Percentiles rank a stretch among this genome's conserved stretches.
Conservation (phyloP, 1,140 invertebrate genomes). For the Episyrphus balteatus region DNA sequence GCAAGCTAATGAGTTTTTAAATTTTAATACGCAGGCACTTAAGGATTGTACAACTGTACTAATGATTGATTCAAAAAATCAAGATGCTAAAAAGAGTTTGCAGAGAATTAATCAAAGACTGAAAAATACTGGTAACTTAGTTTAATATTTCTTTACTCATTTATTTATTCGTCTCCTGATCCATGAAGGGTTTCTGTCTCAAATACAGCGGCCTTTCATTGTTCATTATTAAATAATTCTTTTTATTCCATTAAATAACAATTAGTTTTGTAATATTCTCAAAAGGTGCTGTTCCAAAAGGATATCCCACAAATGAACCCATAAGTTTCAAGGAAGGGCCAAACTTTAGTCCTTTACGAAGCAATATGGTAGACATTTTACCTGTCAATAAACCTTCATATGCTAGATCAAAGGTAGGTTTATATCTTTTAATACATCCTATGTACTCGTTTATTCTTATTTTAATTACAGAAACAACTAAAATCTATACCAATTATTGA, state of each 20-base stretch:
- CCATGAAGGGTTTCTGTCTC: neutral
- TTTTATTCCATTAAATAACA: too few relatives aligned
- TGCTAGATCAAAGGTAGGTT: conserved; percentile 42
- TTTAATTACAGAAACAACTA: conserved; percentile 40
- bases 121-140: conserved; percentile 15
- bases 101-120: conserved; percentile 23
- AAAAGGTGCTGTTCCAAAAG: too few relatives aligned
- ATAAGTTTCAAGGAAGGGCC: conserved; percentile 17
- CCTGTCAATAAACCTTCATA: conserved; percentile 50
- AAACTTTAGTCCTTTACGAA: conserved; percentile 32
- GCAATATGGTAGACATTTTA: conserved; percentile 42
- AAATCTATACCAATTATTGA: conserved; percentile 43
- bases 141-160: too few relatives aligned
- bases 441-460: conserved; percentile 6
- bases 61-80: conserved; percentile 28
- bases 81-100: conserved; percentile 25
- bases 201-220: neutral
- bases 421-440: conserved; percentile 28
- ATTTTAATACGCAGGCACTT: conserved; percentile 29
- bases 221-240: conserved; percentile 4
- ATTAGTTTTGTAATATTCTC: too few relatives aligned
- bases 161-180: neutral
- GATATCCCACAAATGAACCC: too few relatives aligned
- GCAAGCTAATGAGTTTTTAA: conserved; percentile 31
- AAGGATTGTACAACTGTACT: conserved; percentile 31